Evolutionary conservation across 1,140 invertebrate genomes (phyloP), one percentile per base, ranked within the genome.

Genomic region (Hylaeus anthracinus): DNA sequence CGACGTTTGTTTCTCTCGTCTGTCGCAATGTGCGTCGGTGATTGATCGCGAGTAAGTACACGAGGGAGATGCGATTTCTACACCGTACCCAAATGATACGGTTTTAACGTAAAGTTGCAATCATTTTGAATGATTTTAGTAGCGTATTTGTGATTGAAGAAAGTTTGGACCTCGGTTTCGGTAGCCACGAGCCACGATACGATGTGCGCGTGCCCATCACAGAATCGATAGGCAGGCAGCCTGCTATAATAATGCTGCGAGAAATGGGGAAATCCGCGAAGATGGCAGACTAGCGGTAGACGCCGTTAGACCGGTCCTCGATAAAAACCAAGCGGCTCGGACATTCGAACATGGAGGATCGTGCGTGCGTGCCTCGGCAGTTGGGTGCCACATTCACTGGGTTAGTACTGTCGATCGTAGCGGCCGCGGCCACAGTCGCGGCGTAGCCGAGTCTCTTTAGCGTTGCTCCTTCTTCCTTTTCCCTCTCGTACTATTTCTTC

Each of bases 271-370:
- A 86, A 80, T 74, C 65, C 73, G 79, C 41, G 67, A 63, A 43
- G 56, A 69, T 61, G 66, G 64, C 65, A 89, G 88, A 89, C 88
- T 81, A 70, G 58, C 85, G 85, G 79, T 89, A 89, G 88, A 89
- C 87, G 81, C 45, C 72, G 60, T 55, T 83, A 87, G 85, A 89
- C 88, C 88, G 88, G 88, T 89, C 83, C 51, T 58, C 43, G 71
- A 83, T 81, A 89, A 89, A 87, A 89, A 87, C 9, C 65, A 51
- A 55, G 55, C 73, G 26, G 26, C 26, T 26, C 26, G 58, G 56
- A 79, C 43, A 81, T 67, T 75, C 53, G 84, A n/a, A 74, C 61
- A 66, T n/a, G 53, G 9, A 9, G 9, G 39, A 26, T 51, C 15
- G 63, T 60, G 71, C 67, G 60, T 26, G 26, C 45, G 45, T 26